Base-by-base conservation (phyloP, 1,140 invertebrate species). In the Drosophila arizonae region DNA sequence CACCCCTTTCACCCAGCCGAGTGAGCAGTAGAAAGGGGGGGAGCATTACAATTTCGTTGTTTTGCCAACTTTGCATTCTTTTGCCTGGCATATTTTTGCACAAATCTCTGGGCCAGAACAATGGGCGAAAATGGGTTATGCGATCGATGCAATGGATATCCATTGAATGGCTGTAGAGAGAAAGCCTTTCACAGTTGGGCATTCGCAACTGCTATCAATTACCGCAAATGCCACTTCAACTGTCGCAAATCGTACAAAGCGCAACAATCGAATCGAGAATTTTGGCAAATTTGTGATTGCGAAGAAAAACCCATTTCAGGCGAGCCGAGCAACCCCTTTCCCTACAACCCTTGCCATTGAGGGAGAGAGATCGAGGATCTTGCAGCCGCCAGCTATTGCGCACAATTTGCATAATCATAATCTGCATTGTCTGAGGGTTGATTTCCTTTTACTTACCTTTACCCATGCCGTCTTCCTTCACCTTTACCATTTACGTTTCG, bases 211-310 rank as follows among this genome's bases (percentile, higher is more conserved):
- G 57, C 56, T 76, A 76, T 76, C 73, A 72, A 76, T 76, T 76
- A 76, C 73, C 73, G 50, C 73, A 76, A 76, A 72, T 72, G 69
- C 63, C 68, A 76, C 68, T 70, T 71, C 60, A 75, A 66, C 71
- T 75, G 61, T 70, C 55, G 72, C 68, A 48, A 71, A 61, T 65
- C 56, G 54, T 61, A 75, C 72, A 75, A 71, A 65, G 67, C 50
- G 67, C 54, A 75, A 75, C 72, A 75, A 75, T 75, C 68, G 58
- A 71, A 30, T 30, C 17, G 17, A 17, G 17, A 17, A 17, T 74
- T 73, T 74, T 74, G 72, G 72, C 72, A 74, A 74, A 74, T 74
- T 74, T 72, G 21, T 63, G 8, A 26, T 48, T 52, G 4, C 0
- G n/a, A 54, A 45, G n/a, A 13, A 43, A 51, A 45, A 65, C 43